Evolutionary conservation across 2,797 vertebrate species (phyloP).

Genomic region (Pyrocephalus nanus): DNA sequence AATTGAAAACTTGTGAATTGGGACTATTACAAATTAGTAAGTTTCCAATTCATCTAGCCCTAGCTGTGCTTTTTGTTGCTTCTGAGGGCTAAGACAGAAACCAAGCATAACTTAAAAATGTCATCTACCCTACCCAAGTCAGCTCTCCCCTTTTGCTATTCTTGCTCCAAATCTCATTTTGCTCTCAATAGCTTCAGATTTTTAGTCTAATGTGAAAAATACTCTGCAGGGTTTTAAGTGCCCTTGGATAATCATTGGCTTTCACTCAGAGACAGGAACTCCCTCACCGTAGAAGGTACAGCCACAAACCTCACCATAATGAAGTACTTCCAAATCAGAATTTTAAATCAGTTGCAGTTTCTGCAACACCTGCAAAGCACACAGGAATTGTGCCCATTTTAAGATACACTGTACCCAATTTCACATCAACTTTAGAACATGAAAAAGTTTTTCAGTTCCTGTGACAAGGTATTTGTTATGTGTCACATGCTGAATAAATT

Average conservation of each 20-base stretch:
- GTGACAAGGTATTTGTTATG: fast-evolving
- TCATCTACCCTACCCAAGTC: neutral
- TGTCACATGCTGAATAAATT: neutral
- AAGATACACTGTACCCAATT: neutral
- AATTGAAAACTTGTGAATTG: neutral
- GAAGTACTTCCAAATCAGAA: neutral
- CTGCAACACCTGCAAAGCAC: neutral
- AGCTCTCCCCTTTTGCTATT: neutral
- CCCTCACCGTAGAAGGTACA: neutral
- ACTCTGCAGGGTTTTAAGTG: neutral
- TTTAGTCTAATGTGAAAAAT: neutral
- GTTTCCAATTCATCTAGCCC: neutral
- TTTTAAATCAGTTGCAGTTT: too few relatives aligned
- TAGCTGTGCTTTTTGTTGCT: neutral
- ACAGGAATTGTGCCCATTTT: neutral
- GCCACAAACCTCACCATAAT: neutral
- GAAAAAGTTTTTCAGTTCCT: neutral
- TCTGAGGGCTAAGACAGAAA: neutral
- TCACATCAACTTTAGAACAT: neutral
- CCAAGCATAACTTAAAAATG: neutral
- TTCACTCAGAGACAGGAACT: neutral
- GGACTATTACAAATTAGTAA: neutral
- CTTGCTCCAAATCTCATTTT: neutral
- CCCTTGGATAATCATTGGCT: neutral
- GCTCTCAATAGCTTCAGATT: neutral